Percentiles rank a stretch among this genome's conserved stretches.
Conservation (phyloP, 1,140 invertebrate genomes). For the Zaprionus capensis region DNA sequence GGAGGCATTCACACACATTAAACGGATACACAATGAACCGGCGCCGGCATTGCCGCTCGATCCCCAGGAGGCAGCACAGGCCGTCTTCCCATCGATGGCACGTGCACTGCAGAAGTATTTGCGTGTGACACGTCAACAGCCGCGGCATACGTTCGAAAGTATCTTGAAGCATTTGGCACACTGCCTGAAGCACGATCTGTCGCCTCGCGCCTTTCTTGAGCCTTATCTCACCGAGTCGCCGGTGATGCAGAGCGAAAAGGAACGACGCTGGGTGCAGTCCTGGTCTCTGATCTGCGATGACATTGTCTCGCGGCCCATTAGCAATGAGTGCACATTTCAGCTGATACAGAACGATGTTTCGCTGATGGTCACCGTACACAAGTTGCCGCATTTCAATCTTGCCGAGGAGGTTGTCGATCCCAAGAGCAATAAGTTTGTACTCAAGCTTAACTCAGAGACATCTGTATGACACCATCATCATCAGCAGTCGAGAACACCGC, state of each 20-base stretch:
- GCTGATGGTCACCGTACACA: conserved; percentile 92
- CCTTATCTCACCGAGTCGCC: conserved; percentile 92
- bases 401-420: conserved; percentile 98
- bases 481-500: conserved; percentile 35
- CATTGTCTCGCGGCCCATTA: conserved; percentile 92
- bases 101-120: conserved; percentile 98
- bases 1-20: conserved; percentile 98
- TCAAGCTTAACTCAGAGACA: conserved; percentile 97
- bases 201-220: conserved; percentile 96
- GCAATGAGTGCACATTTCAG: conserved; percentile 94
- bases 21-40: conserved; percentile 89
- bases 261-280: conserved; percentile 90
- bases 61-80: conserved; percentile 97
- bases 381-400: conserved; percentile 96
- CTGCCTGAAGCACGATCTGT: conserved; percentile 96
- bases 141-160: conserved; percentile 96
- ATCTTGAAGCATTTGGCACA: conserved; percentile 93
- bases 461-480: conserved; percentile 90
- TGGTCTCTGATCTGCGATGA: conserved; percentile 98
- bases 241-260: conserved; percentile 92
- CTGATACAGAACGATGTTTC: conserved; percentile 97
- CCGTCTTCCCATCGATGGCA: conserved; percentile 98
- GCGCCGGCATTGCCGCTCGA: conserved; percentile 91
- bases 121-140: conserved; percentile 96
- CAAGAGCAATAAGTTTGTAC: conserved; percentile 96